Conservation (phyloP, 2,113 vertebrate genomes). For the Cichladusa arquata region DNA sequence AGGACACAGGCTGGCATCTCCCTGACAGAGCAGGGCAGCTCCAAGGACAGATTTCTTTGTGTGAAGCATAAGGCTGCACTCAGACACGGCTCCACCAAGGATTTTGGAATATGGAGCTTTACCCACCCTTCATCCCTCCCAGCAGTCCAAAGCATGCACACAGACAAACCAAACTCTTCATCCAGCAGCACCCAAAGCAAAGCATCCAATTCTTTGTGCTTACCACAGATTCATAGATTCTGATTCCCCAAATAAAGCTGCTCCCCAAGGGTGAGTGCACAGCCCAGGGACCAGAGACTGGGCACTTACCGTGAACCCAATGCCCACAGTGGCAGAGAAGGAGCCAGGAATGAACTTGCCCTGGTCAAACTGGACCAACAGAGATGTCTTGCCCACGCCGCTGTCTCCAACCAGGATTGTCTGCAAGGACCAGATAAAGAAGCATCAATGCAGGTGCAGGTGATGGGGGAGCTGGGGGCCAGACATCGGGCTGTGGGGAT, state of each 20-base stretch:
- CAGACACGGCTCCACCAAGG: rapidly evolving
- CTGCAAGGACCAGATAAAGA: constrained; percentile 69
- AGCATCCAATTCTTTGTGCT: neutral
- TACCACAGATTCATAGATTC: neutral
- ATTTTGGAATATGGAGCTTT: neutral
- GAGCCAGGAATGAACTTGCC: constrained; percentile 93
- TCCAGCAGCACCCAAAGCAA: neutral
- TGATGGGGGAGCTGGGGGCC: rapidly evolving
- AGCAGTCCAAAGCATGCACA: neutral
- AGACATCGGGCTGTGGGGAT: neutral
- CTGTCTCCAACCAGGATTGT: constrained; percentile 92
- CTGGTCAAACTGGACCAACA: constrained; percentile 92
- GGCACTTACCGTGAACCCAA: constrained; percentile 89
- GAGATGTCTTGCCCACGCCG: constrained; percentile 88
- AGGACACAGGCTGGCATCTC: neutral
- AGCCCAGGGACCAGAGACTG: neutral
- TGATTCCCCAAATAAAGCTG: neutral
- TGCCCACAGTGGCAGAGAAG: constrained; percentile 90
- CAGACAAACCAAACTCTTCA: neutral
- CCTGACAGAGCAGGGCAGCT: neutral
- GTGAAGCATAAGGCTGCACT: neutral
- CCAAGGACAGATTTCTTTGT: neutral
- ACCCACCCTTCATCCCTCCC: neutral
- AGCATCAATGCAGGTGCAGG: neutral
- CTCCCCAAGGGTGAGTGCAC: neutral